Percentiles rank a stretch among this genome's conserved stretches.
These are phyloP conservation scores for Enteromius anoplus DNA, from an alignment of 2,797 vertebrate genomes.

Conservation along the genomic window DNA sequence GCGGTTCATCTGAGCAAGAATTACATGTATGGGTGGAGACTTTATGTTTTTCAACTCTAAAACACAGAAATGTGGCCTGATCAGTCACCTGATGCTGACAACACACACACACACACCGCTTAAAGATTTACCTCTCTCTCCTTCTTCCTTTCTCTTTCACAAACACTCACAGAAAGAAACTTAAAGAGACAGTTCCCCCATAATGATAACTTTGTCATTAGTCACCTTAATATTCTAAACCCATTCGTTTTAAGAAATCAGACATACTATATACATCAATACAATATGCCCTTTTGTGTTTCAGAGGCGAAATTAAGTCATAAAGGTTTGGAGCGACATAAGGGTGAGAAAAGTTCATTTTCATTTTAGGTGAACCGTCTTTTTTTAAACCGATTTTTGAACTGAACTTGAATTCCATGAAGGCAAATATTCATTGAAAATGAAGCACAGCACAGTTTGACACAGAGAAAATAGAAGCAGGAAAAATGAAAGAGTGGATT, in stretches of 20 bases:
- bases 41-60: conserved; percentile 10
- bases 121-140: not conserved
- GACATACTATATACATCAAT: not conserved
- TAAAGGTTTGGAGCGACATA: not conserved
- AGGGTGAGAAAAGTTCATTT: not conserved
- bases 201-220: not conserved
- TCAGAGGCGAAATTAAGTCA: not conserved
- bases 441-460: conserved; percentile 16
- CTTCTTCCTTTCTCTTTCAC: conserved; percentile 18
- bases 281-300: not conserved
- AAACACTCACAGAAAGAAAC: not conserved
- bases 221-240: not conserved
- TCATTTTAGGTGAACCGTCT: not conserved
- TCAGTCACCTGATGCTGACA: conserved; percentile 72
- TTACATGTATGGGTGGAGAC: conserved; percentile 25
- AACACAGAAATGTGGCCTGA: conserved; percentile 64
- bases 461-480: conserved; percentile 37
- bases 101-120: not conserved
- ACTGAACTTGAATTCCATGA: not conserved
- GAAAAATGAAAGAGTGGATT: conserved; percentile 22
- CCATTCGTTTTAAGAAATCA: not conserved
- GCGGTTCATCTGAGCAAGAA: conserved; percentile 37
- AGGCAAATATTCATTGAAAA: conserved; percentile 4
- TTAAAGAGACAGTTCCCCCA: not conserved
- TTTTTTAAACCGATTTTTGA: not conserved